Percentiles rank a stretch among this genome's conserved stretches.
phyloP scores from a whole-genome alignment of 2,797 vertebrate genomes.

The Coendou prehensilis region DNA sequence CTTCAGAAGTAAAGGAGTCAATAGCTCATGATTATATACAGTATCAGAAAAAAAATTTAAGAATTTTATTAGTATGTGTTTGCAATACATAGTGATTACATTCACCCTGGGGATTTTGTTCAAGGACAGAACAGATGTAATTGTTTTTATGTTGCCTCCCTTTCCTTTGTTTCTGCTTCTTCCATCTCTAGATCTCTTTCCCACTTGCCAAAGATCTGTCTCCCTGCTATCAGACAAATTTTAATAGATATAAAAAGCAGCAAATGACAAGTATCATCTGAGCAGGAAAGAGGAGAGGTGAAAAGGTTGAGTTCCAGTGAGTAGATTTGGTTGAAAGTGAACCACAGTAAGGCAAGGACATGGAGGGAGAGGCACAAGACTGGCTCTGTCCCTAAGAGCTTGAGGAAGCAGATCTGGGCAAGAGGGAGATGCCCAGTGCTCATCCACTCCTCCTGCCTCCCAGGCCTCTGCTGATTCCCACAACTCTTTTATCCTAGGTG shows the following conservation, averaged over 20 bases:
- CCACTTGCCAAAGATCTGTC: not conserved
- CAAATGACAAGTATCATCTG: not conserved
- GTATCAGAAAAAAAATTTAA: not conserved
- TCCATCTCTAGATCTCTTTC: not conserved
- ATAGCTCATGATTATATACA: not conserved
- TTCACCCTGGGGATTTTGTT: not conserved
- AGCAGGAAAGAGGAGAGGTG: not conserved
- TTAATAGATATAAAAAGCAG: not conserved
- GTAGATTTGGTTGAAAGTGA: not conserved
- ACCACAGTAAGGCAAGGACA: not conserved
- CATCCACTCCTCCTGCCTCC: not conserved
- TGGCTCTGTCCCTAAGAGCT: not conserved
- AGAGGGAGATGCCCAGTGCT: not conserved
- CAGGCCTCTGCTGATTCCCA: not conserved
- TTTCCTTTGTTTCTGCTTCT: not conserved
- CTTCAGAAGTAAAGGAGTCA: not conserved
- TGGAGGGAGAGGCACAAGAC: accelerated
- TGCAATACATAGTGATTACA: not conserved
- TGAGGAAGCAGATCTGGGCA: not conserved
- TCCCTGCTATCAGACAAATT: not conserved
- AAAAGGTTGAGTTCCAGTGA: not conserved
- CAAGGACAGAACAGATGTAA: not conserved
- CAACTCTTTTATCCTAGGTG: not conserved
- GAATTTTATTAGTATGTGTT: not conserved
- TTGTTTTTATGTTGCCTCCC: not conserved